A percentile compares a stretch with the other conserved stretches of the same genome.
These are phyloP conservation scores for Glandiceps talaboti DNA, from an alignment of 53 echinoderm and acorn worm species.

Conservation along the genomic window DNA sequence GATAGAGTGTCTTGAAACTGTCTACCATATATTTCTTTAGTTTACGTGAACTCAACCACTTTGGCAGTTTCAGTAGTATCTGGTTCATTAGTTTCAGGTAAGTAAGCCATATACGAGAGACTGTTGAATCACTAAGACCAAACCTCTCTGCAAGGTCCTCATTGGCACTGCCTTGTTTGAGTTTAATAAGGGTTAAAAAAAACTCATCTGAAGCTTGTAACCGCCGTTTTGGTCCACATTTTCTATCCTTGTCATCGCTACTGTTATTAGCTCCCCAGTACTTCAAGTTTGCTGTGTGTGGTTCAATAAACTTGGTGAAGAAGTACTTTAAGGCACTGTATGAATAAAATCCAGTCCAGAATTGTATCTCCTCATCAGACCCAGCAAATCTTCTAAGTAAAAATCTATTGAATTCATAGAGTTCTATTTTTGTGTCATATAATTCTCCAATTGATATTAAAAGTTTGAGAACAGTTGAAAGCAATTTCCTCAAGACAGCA, in stretches of 20 bases:
- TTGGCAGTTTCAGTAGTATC: neutral
- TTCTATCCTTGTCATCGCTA: neutral
- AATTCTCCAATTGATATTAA: too few relatives aligned
- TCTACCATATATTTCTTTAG: neutral
- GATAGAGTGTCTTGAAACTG: neutral
- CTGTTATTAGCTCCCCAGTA: too few relatives aligned
- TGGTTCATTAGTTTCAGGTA: neutral
- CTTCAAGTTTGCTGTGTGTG: too few relatives aligned
- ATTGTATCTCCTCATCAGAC: too few relatives aligned
- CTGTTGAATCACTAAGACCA: neutral
- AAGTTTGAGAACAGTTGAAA: too few relatives aligned
- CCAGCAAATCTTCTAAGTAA: too few relatives aligned
- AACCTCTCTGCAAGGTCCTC: neutral
- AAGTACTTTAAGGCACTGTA: too few relatives aligned
- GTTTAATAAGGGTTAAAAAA: neutral
- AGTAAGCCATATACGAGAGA: neutral
- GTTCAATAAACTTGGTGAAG: too few relatives aligned
- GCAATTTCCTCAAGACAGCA: too few relatives aligned
- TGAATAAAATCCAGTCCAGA: too few relatives aligned
- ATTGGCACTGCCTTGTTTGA: neutral
- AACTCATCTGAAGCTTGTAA: neutral
- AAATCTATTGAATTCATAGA: too few relatives aligned
- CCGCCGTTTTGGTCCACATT: neutral
- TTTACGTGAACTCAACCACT: neutral
- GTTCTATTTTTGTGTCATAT: too few relatives aligned